Base-by-base conservation (phyloP, 2,113 vertebrate species). In the Numida meleagris region DNA sequence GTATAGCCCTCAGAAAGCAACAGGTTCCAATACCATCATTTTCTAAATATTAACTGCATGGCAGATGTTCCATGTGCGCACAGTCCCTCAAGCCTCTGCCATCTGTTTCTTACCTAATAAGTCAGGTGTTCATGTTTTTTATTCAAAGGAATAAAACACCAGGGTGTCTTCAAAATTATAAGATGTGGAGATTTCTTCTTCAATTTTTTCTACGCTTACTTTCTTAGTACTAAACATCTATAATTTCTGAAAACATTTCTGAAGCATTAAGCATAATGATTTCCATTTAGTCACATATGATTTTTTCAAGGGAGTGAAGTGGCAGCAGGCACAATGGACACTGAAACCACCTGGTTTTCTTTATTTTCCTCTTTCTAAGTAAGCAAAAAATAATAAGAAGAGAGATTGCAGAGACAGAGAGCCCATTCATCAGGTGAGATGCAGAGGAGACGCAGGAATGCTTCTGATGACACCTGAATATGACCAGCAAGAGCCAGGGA, bases 291-390 rank as follows among this genome's bases (percentile, higher is more conserved):
- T 85, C 87, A 86, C 33, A 23, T 51, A 82, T 15, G 38, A 86
- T 12, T 40, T 40, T 40, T 40, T 40, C 16, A 83, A 89, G 43
- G 84, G 38, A 70, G 36, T 94, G 83, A 93, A 92, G 11, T 95
- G 46, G 68, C 75, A 94, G 83, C 62, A 79, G 1, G 5, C 46
- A 88, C 78, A 63, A 31, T 76, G 48, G 27, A 95, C 66, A 77
- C 94, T 79, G 87, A 87, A 82, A 95, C 88, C 70, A 86, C 74
- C 85, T 88, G 94, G 77, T 80, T 82, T 80, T 71, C 25, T 51
- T 15, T 29, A 53, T 91, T 58, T 80, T 50, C n/a, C 45, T 27
- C 31, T 86, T 82, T 88, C 71, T 72, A 75, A 86, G 90, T 86
- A 90, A 94, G 51, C 79, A 86, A 62, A 72, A 74, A 85, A 57